Percentiles rank a stretch among this genome's conserved stretches.
These are phyloP conservation scores for Centrocercus urophasianus DNA, from an alignment of 2,113 vertebrate species.

Conservation along the genomic window DNA sequence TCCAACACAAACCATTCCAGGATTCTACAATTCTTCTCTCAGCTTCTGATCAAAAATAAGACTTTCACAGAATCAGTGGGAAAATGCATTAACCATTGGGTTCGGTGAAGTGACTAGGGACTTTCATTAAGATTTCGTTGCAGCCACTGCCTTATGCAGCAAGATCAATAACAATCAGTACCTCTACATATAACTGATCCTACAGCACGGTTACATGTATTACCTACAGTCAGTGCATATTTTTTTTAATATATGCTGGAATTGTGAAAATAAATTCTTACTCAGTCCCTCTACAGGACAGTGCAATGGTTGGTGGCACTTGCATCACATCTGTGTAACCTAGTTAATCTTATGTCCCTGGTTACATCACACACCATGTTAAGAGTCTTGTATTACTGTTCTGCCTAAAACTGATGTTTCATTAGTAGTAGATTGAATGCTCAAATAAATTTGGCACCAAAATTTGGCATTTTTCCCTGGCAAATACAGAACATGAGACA, in stretches of 20 bases:
- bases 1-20: too few species aligned
- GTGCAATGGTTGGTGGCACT: neutral
- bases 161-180: neutral
- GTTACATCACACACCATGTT: neutral
- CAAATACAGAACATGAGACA: neutral
- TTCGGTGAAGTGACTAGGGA: neutral
- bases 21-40: neutral
- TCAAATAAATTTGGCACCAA: neutral
- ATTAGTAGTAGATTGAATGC: neutral
- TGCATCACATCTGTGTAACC: neutral
- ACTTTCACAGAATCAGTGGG: neutral
- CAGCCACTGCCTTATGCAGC: neutral
- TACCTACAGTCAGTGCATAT: neutral
- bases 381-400: neutral
- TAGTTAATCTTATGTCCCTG: neutral
- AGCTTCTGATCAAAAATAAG: neutral
- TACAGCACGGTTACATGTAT: neutral
- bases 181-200: neutral
- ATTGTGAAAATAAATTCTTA: neutral
- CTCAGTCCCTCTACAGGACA: fast-evolving
- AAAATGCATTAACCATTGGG: neutral
- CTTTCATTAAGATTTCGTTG: neutral
- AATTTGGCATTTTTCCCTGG: neutral
- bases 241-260: neutral
- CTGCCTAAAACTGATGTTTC: neutral